Conservation (phyloP, 2,888 invertebrate genomes). For the Spilarctia lutea region DNA sequence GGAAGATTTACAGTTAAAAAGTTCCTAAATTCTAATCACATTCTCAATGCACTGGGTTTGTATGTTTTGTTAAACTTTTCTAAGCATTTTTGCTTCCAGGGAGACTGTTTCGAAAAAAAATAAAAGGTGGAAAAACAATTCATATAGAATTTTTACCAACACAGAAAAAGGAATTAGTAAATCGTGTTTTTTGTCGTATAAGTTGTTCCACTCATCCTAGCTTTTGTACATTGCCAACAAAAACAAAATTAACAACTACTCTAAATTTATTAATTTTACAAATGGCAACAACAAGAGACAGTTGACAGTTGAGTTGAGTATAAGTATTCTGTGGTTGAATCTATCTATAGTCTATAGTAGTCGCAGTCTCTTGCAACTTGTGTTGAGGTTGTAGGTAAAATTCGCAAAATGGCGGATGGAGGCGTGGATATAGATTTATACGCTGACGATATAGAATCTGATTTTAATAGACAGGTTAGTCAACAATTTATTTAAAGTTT, state of each 20-base stretch:
- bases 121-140: background rate
- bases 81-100: too few species aligned
- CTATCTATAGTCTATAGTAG: too few species aligned
- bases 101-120: background rate
- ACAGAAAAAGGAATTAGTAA: background rate
- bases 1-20: background rate
- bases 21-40: too few species aligned
- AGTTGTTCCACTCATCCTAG: background rate
- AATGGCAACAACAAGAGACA: too few species aligned
- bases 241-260: too few species aligned
- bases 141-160: background rate
- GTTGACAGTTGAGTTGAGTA: too few species aligned
- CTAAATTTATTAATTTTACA: background rate
- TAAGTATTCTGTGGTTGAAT: too few species aligned
- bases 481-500: background rate
- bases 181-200: background rate
- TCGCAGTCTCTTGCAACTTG: background rate
- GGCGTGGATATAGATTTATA: slow-evolving; percentile 98
- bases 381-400: slow-evolving; percentile 8
- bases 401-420: slow-evolving; percentile 94
- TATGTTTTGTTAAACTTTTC: too few species aligned
- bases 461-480: slow-evolving; percentile 89
- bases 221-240: too few species aligned
- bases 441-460: slow-evolving; percentile 98
- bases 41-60: too few species aligned